Evolutionary conservation across 2,888 invertebrate genomes (phyloP).

Genomic region (Muschampia plurimacula): DNA sequence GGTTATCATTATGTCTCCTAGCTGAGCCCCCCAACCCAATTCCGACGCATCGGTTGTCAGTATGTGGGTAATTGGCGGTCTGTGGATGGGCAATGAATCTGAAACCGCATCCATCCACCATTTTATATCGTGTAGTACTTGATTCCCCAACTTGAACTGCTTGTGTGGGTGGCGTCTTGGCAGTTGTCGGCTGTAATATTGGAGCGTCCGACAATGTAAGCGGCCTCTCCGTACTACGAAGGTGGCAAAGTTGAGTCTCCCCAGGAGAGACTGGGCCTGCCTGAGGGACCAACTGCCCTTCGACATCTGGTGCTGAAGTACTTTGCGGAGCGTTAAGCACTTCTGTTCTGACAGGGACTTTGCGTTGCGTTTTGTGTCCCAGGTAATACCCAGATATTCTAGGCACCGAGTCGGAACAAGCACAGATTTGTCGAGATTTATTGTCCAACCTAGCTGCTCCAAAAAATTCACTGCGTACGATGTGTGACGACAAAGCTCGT

Average conservation of each 20-base stretch:
- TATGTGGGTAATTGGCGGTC: constrained; percentile 32
- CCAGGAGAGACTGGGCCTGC: constrained; percentile 43
- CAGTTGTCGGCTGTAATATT: constrained; percentile 40
- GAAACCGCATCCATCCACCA: constrained; percentile 41
- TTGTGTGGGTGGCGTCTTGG: constrained; percentile 24
- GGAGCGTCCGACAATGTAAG: constrained; percentile 42
- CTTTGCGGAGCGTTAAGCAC: constrained; percentile 43
- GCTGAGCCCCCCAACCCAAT: constrained; percentile 42
- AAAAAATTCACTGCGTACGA: constrained; percentile 28
- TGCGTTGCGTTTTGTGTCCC: constrained; percentile 43
- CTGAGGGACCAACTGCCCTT: constrained; percentile 43
- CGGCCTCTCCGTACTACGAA: constrained; percentile 40
- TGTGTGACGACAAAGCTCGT: constrained; percentile 8
- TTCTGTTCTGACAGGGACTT: constrained; percentile 44
- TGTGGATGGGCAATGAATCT: constrained; percentile 38
- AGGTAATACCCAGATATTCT: constrained; percentile 45
- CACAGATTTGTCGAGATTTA: constrained; percentile 44
- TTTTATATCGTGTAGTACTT: constrained; percentile 33
- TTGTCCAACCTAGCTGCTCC: constrained; percentile 41
- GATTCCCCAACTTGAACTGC: constrained; percentile 13
- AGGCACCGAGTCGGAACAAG: constrained; percentile 41
- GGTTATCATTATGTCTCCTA: constrained; percentile 28
- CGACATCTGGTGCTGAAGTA: constrained; percentile 33
- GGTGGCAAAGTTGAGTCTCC: constrained; percentile 48
- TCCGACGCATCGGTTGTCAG: constrained; percentile 46